phyloP scores from a whole-genome alignment of 1,140 invertebrate species.

The Conus ventricosus region DNA sequence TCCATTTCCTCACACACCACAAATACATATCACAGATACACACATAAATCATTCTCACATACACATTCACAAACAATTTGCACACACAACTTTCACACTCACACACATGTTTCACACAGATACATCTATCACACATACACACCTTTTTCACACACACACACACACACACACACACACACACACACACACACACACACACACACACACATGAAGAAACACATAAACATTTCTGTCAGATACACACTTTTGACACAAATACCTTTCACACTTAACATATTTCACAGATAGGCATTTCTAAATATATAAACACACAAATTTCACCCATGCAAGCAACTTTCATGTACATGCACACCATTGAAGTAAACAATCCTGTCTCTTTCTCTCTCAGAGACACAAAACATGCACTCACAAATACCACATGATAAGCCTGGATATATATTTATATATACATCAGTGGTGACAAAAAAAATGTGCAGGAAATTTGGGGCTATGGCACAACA shows the following conservation, averaged over 20 bases:
- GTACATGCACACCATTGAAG: not conserved
- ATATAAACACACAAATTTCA: not conserved
- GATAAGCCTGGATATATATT: no score
- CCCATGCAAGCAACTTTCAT: not conserved
- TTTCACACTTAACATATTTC: not conserved
- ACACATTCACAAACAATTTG: no score
- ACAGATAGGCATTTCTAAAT: not conserved
- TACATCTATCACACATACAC: no score
- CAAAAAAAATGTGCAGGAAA: not conserved
- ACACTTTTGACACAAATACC: no score
- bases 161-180: not conserved
- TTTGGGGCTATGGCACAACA: not conserved
- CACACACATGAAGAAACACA: not conserved
- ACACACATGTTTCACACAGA: no score
- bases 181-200: not conserved
- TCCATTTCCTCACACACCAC: no score
- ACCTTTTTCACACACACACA: no score
- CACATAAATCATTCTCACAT: no score
- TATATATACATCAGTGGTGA: not conserved
- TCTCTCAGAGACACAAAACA: not conserved
- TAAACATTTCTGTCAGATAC: no score
- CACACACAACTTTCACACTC: no score
- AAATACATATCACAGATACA: no score
- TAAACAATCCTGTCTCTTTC: no score
- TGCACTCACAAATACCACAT: not conserved